Percentiles rank a stretch among this genome's conserved stretches.
phyloP scores from a whole-genome alignment of 2,113 vertebrate genomes.

The Ceuthmochares aereus region DNA sequence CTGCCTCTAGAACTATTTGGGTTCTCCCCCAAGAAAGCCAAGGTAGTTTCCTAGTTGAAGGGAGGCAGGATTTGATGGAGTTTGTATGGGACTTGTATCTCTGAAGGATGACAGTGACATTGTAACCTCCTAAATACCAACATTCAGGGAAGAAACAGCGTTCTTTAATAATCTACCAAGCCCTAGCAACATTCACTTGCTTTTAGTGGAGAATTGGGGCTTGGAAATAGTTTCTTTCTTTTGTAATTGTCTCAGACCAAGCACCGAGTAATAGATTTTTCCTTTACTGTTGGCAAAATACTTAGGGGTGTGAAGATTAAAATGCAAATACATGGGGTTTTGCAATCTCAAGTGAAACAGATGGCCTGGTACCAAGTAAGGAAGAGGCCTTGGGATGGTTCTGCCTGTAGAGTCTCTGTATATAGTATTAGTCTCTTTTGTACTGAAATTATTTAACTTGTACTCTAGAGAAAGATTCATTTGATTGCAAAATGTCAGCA shows the following conservation, averaged over 20 bases:
- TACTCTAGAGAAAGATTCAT: not conserved
- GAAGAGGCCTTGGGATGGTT: not conserved
- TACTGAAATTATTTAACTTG: not conserved
- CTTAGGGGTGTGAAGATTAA: not conserved
- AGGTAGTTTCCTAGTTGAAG: not conserved
- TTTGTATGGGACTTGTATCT: not conserved
- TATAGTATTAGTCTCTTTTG: not conserved
- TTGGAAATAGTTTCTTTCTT: not conserved
- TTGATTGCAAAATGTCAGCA: not conserved
- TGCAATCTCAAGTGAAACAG: not conserved
- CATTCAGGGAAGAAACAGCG: not conserved
- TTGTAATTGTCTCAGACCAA: not conserved
- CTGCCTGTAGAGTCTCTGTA: not conserved
- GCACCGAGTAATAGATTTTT: not conserved
- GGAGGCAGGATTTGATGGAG: not conserved
- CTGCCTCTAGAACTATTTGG: not conserved
- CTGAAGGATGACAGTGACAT: not conserved
- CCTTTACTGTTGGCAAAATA: not conserved
- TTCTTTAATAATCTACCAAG: not conserved
- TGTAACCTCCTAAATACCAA: not conserved
- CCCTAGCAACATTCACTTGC: fast-evolving
- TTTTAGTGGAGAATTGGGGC: not conserved
- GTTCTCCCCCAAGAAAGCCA: not conserved
- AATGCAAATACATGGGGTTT: not conserved
- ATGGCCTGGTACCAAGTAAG: not conserved